Conservation (phyloP, 2,888 invertebrate genomes). For the Mythimna lalbum region DNA sequence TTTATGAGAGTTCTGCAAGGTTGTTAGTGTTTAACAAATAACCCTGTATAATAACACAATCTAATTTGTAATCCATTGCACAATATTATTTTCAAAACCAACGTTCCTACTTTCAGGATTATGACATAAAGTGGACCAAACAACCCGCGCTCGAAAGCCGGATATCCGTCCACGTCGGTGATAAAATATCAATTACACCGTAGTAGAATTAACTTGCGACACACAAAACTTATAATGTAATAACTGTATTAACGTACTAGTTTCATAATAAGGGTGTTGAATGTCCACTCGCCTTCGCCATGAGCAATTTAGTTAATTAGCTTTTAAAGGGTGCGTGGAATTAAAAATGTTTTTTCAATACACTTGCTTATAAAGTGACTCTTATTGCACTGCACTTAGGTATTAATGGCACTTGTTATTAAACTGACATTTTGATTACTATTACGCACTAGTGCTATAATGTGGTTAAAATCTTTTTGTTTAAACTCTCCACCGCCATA, state of each 20-base stretch:
- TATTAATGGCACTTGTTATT: too few relatives aligned
- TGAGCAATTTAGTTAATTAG: slow-evolving; percentile 13
- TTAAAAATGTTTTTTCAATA: neutral
- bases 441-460: too few relatives aligned
- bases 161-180: neutral
- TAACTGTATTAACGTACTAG: slow-evolving; percentile 4
- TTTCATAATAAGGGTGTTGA: slow-evolving; percentile 11
- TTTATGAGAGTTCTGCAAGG: too few relatives aligned
- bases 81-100: neutral
- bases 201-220: slow-evolving; percentile 10
- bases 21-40: too few relatives aligned
- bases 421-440: too few relatives aligned
- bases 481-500: too few relatives aligned
- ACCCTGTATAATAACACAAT: too few relatives aligned
- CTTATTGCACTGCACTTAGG: too few relatives aligned
- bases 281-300: neutral
- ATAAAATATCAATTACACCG: slow-evolving; percentile 17
- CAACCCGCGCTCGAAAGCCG: neutral
- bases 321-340: neutral
- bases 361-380: too few relatives aligned
- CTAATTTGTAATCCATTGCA: neutral
- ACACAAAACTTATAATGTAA: slow-evolving; percentile 15
- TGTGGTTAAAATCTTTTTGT: too few relatives aligned
- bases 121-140: neutral
- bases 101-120: neutral